Evolutionary conservation across 2,113 vertebrate genomes (phyloP), one percentile per base, ranked within the genome.

Genomic region (Cyprinus carpio): DNA sequence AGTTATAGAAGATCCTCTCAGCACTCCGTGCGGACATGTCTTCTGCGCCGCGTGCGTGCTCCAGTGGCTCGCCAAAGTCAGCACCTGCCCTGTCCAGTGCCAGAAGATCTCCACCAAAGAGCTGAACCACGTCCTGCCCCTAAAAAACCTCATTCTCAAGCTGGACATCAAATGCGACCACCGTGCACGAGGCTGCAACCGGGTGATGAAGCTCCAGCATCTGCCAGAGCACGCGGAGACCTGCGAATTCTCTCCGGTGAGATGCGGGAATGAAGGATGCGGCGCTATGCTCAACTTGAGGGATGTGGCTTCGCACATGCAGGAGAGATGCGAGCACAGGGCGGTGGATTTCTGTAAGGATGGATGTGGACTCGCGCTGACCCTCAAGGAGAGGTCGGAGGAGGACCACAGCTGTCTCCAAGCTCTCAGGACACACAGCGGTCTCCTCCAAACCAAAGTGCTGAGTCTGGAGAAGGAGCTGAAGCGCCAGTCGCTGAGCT

Each of bases 21-120:
- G 90, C 91, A 90, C 94, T 7, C 93, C 92, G 13, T 91, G 94
- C 88, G 93, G 93, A 0, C 93, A 92, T 90, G 90, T 93, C 84
- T 94, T 92, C 87, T 93, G 94, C 82, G 91, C 93, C 83, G 65
- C 87, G 81, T 95, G 95, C 88, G 87, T 91, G 75, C 88, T 92
- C 87, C 92, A 93, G 77, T 92, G 93, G 94, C 93, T 89, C 62
- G 87, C 85, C 82, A 87, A 87, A 85, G 75, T 87, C 4, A 90
- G 90, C 82, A 89, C 71, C 71, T 94, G 93, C 87, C 93, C 94
- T 2, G 87, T 91, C 65, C 86, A 83, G 49, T 93, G 93, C 90
- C 90, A 67, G 77, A 77, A 88, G 54, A 81, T 92, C 82, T 91
- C 89, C 10, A 81, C 87, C 1, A 79, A 77, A 85, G 91, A 94